Evolutionary conservation across 2,888 invertebrate genomes (phyloP).

Genomic region (Spilarctia lutea): DNA sequence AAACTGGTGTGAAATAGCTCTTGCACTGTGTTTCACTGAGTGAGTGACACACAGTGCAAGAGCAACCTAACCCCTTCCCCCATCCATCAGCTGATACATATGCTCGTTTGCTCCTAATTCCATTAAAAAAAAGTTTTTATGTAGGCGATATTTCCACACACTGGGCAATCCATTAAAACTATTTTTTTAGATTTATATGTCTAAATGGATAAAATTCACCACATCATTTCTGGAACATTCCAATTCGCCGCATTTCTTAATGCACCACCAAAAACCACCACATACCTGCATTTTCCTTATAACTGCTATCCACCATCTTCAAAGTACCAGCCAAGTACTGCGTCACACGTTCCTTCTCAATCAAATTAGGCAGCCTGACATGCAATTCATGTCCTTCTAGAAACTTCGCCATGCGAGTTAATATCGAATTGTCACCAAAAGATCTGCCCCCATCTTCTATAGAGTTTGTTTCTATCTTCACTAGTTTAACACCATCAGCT

Average conservation of each 20-base stretch:
- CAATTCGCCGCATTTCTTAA: neutral
- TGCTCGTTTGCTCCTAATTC: too few species aligned
- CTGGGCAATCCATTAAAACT: neutral
- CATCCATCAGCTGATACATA: too few species aligned
- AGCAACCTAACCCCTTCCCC: too few species aligned
- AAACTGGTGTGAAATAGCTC: too few species aligned
- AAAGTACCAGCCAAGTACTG: constrained; percentile 85
- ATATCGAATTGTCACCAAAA: constrained; percentile 82
- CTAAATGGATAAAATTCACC: too few species aligned
- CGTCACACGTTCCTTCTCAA: constrained; percentile 89
- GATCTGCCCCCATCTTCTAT: constrained; percentile 80
- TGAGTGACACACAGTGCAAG: too few species aligned
- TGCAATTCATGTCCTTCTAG: constrained; percentile 90
- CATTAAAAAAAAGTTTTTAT: too few species aligned
- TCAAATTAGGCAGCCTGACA: constrained; percentile 89
- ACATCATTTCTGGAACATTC: neutral
- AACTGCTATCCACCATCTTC: constrained; percentile 79
- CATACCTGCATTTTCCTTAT: constrained; percentile 84
- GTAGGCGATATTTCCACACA: neutral
- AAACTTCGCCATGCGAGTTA: constrained; percentile 89
- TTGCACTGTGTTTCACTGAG: too few species aligned
- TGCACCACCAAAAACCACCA: constrained; percentile 25
- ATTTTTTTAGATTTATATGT: too few species aligned
- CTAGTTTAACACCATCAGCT: constrained; percentile 88
- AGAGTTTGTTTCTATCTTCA: constrained; percentile 83